phyloP scores from a whole-genome alignment of 2,888 invertebrate genomes.

The Antitype chi region DNA sequence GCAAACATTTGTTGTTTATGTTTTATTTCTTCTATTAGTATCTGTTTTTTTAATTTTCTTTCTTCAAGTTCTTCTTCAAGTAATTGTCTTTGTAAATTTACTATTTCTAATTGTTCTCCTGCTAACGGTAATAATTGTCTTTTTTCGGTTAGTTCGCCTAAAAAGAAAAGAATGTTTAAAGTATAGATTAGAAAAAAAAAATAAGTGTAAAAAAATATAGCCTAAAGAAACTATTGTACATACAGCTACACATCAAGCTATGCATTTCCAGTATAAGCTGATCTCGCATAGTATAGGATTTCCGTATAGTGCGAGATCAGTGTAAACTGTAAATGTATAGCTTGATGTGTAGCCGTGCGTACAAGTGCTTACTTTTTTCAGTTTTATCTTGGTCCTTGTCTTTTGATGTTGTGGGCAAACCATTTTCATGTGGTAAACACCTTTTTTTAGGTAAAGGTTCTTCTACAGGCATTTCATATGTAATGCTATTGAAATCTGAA shows the following conservation, averaged over 20 bases:
- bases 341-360: no score
- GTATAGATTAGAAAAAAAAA: no score
- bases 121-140: not conserved
- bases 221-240: no score
- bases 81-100: conserved; percentile 14
- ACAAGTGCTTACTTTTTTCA: not conserved
- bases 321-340: no score
- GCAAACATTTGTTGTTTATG: conserved; percentile 33
- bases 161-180: not conserved
- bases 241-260: no score
- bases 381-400: not conserved
- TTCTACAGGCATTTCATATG: not conserved
- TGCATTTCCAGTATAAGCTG: no score
- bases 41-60: conserved; percentile 11
- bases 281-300: no score
- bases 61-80: conserved; percentile 15
- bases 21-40: conserved; percentile 11
- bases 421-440: conserved; percentile 6
- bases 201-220: no score
- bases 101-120: conserved; percentile 11
- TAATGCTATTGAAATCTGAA: conserved; percentile 11
- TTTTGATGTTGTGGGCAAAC: not conserved
- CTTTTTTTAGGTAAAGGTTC: conserved; percentile 11
- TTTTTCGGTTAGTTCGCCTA: conserved; percentile 1
- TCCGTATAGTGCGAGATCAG: no score